Evolutionary conservation across 2,113 vertebrate genomes (phyloP).

Genomic region (Burhinus bistriatus): DNA sequence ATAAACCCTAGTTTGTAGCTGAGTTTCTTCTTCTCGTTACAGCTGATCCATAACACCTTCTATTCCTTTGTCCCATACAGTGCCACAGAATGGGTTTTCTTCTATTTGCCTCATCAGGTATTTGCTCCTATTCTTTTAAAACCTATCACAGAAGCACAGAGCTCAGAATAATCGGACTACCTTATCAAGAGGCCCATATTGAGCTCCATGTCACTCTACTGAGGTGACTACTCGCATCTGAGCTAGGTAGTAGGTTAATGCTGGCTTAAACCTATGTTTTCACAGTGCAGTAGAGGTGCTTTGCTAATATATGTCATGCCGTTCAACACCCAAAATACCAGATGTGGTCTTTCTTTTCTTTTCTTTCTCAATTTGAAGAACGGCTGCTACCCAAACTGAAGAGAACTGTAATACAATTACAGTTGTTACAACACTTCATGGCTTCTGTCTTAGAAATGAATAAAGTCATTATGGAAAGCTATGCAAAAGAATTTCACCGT

Average conservation of each 20-base stretch:
- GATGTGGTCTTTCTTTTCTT: background rate
- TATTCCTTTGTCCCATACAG: background rate
- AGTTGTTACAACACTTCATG: background rate
- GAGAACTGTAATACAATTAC: background rate
- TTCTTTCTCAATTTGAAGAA: background rate
- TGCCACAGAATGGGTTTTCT: background rate
- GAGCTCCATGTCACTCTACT: background rate
- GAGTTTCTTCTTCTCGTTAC: background rate
- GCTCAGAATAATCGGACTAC: slow-evolving; percentile 22
- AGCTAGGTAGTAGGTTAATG: slow-evolving; percentile 25
- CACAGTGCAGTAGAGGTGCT: background rate
- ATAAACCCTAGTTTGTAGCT: background rate
- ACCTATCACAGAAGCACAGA: background rate
- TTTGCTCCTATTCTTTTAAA: background rate
- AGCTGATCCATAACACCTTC: background rate
- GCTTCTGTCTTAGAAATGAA: background rate
- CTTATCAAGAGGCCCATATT: background rate
- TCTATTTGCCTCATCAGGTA: background rate
- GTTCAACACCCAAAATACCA: background rate
- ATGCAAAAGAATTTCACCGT: background rate
- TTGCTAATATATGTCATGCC: background rate
- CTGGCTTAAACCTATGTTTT: slow-evolving; percentile 14
- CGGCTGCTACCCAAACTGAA: background rate
- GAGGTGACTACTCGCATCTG: background rate
- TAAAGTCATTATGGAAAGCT: background rate